These are phyloP conservation scores for Didymodactylos carnosus DNA, from an alignment of 2,888 invertebrate species.

Conservation along the genomic window DNA sequence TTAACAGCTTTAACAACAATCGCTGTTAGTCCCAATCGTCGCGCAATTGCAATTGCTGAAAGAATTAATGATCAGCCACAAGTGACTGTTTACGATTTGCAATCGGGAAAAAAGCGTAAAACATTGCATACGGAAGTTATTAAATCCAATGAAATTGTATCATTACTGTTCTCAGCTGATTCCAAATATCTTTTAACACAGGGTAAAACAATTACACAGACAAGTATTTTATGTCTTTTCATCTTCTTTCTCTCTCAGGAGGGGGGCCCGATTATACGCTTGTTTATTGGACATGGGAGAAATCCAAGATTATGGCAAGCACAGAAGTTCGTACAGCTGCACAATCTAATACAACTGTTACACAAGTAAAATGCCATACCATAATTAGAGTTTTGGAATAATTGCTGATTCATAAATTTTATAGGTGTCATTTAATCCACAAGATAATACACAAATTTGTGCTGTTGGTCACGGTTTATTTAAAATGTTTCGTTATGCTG, in stretches of 20 bases:
- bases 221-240: too few relatives aligned
- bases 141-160: slow-evolving; percentile 45
- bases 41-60: slow-evolving; percentile 35
- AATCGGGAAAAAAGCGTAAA: slow-evolving; percentile 33
- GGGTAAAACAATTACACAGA: too few relatives aligned
- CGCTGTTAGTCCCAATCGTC: slow-evolving; percentile 33
- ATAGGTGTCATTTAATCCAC: slow-evolving; percentile 53
- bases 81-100: slow-evolving; percentile 37
- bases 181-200: slow-evolving; percentile 58
- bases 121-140: slow-evolving; percentile 32
- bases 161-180: slow-evolving; percentile 58
- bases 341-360: slow-evolving; percentile 41
- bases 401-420: background rate
- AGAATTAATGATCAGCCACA: slow-evolving; percentile 31
- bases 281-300: slow-evolving; percentile 61
- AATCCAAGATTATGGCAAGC: slow-evolving; percentile 55
- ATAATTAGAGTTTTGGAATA: slow-evolving; percentile 16
- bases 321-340: slow-evolving; percentile 44
- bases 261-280: slow-evolving; percentile 63
- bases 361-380: too few relatives aligned
- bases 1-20: slow-evolving; percentile 28
- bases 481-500: slow-evolving; percentile 53
- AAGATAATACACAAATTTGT: slow-evolving; percentile 53
- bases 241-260: too few relatives aligned
- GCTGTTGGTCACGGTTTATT: slow-evolving; percentile 47